A percentile compares a stretch with the other conserved stretches of the same genome.
Conservation (phyloP, 2,113 vertebrate species). For the Phycodurus eques region DNA sequence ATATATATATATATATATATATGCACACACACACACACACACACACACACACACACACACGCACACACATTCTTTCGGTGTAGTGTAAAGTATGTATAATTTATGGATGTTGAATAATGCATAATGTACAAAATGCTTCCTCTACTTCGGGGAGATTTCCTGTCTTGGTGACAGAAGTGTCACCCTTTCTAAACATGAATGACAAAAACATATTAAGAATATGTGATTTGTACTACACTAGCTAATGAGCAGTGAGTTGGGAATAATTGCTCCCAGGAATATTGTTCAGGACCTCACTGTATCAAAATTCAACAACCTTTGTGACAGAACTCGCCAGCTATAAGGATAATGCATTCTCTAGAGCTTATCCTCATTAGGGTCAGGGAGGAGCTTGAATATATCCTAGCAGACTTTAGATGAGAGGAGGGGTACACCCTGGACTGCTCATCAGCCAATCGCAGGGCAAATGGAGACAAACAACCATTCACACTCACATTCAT, state of each 20-base stretch:
- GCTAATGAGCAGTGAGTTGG: not conserved
- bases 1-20: too few relatives aligned
- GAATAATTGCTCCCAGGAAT: not conserved
- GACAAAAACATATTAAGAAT: not conserved
- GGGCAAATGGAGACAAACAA: too few relatives aligned
- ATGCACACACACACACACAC: too few relatives aligned
- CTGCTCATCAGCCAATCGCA: too few relatives aligned
- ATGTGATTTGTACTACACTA: conserved; percentile 1
- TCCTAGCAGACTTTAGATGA: too few relatives aligned
- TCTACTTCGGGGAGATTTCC: not conserved
- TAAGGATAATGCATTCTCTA: not conserved
- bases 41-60: too few relatives aligned
- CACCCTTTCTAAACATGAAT: conserved; percentile 2
- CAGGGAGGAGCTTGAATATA: not conserved
- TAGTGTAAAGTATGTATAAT: too few relatives aligned
- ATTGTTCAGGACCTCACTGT: not conserved
- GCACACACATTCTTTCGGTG: too few relatives aligned
- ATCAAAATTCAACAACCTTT: not conserved
- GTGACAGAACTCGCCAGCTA: not conserved
- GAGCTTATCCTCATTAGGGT: not conserved
- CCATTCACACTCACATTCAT: too few relatives aligned
- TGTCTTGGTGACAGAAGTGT: not conserved
- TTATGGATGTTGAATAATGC: conserved; percentile 6
- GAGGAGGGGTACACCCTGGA: too few relatives aligned
- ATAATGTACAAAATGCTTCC: not conserved